phyloP scores from a whole-genome alignment of 2,888 invertebrate genomes.

The Zhuqinia jingwanae region DNA sequence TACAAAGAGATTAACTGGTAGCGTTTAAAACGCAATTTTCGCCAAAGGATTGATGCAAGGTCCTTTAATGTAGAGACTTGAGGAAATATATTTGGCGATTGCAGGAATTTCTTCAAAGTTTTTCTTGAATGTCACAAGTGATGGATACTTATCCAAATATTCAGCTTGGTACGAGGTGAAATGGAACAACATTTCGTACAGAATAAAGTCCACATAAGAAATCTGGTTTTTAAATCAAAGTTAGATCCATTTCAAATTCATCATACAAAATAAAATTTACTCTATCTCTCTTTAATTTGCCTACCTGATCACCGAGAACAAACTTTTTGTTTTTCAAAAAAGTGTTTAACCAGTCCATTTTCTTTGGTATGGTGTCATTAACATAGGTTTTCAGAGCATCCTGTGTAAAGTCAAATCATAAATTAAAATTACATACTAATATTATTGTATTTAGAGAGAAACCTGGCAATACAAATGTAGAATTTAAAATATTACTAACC shows the following conservation, averaged over 20 bases:
- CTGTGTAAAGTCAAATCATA: slow-evolving; percentile 36
- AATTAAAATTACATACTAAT: no score
- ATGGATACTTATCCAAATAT: slow-evolving; percentile 80
- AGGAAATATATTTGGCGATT: slow-evolving; percentile 80
- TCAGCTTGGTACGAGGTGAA: slow-evolving; percentile 80
- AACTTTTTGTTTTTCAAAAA: slow-evolving; percentile 65
- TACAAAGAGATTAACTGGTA: no score
- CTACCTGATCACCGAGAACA: slow-evolving; percentile 69
- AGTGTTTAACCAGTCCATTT: slow-evolving; percentile 46
- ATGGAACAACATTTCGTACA: slow-evolving; percentile 81
- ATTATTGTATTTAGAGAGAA: no score
- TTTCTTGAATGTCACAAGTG: slow-evolving; percentile 80
- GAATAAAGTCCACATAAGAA: slow-evolving; percentile 81
- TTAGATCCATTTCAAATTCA: not conserved
- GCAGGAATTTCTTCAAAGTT: slow-evolving; percentile 80
- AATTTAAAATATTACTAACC: no score
- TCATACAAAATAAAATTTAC: not conserved
- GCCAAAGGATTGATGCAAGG: slow-evolving; percentile 80
- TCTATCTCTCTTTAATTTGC: not conserved
- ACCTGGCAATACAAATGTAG: no score
- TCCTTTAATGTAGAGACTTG: slow-evolving; percentile 79
- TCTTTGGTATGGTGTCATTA: slow-evolving; percentile 46
- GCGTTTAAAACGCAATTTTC: slow-evolving; percentile 63
- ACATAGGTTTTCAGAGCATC: slow-evolving; percentile 37
- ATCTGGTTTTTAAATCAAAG: slow-evolving; percentile 69